These are phyloP conservation scores for Ommatoiulus sabulosus DNA, from an alignment of 2,888 invertebrate species.

Conservation along the genomic window DNA sequence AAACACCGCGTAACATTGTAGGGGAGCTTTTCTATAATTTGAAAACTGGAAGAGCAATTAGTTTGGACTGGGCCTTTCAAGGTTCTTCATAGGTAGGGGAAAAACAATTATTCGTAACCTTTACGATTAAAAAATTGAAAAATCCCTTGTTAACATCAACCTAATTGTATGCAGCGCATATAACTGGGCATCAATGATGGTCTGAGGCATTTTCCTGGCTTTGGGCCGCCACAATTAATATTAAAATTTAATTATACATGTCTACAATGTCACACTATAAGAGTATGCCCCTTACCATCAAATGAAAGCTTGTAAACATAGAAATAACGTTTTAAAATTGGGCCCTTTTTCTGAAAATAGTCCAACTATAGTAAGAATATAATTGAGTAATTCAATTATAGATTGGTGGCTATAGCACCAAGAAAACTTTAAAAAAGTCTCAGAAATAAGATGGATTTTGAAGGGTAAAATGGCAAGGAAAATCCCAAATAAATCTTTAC, in stretches of 20 bases:
- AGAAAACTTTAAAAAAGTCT: neutral
- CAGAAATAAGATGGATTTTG: neutral
- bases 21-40: too few species aligned
- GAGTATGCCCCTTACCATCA: neutral
- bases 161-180: neutral
- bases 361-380: neutral
- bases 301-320: neutral
- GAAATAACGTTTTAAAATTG: neutral
- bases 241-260: neutral
- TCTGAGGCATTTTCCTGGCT: neutral
- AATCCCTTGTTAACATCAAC: neutral
- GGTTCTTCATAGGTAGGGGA: neutral
- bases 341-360: neutral
- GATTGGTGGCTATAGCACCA: neutral
- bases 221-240: neutral
- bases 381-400: neutral
- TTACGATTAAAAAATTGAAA: neutral
- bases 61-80: neutral
- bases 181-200: neutral
- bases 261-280: neutral
- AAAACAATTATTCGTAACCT: neutral
- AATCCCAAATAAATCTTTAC: neutral
- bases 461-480: neutral
- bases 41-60: neutral
- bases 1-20: too few species aligned